Conservation (phyloP, 2,888 invertebrate species). For the Cryptocephalus primarius region DNA sequence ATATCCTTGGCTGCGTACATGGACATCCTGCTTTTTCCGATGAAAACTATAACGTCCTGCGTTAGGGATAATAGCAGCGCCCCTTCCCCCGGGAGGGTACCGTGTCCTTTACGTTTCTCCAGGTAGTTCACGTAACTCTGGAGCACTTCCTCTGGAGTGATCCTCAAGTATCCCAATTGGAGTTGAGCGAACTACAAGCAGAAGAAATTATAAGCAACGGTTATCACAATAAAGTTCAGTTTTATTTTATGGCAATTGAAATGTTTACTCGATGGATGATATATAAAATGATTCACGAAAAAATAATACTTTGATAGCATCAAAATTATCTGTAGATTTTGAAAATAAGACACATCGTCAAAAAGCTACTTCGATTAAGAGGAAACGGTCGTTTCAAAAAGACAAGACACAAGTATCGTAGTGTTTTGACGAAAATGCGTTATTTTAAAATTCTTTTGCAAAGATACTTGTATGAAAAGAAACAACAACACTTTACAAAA, state of each 20-base stretch:
- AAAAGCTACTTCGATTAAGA: too few species aligned
- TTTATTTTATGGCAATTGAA: too few species aligned
- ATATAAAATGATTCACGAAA: too few species aligned
- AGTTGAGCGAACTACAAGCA: constrained; percentile 41
- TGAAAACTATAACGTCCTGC: constrained; percentile 46
- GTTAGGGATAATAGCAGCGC: constrained; percentile 49
- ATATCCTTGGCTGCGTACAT: constrained; percentile 28
- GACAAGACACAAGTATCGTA: too few species aligned
- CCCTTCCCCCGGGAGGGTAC: constrained; percentile 52
- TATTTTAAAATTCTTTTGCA: too few species aligned
- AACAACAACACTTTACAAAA: too few species aligned
- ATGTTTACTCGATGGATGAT: too few species aligned
- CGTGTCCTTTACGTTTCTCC: constrained; percentile 3
- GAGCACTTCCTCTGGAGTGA: constrained; percentile 45
- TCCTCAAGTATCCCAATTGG: constrained; percentile 53
- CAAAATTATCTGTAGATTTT: not conserved
- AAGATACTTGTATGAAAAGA: too few species aligned
- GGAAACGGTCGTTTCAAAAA: too few species aligned
- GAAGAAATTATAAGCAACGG: not conserved
- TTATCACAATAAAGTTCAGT: too few species aligned
- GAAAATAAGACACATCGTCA: not conserved
- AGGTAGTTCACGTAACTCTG: constrained; percentile 46
- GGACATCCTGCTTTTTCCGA: constrained; percentile 22
- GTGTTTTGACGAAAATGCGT: too few species aligned
- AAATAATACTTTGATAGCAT: not conserved